Conservation (phyloP, 1,140 invertebrate species). For the Thaumatotibia leucotreta region DNA sequence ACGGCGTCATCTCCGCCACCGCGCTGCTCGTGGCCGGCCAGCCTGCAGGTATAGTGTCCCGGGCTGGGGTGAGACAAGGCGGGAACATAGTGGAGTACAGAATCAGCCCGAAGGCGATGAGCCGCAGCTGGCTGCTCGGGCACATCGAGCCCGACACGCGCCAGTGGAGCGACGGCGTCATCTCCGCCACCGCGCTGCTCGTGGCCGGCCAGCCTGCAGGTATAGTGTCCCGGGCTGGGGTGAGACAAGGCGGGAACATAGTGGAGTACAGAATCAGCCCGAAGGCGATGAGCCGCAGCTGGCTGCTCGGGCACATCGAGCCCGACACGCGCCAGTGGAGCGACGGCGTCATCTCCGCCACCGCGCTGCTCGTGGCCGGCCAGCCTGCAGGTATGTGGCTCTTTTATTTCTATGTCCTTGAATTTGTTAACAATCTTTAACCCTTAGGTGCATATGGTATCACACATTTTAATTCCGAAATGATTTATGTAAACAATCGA, state of each 20-base stretch:
- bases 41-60: conserved; percentile 70
- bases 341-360: conserved; percentile 92
- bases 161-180: conserved; percentile 95
- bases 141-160: conserved; percentile 95
- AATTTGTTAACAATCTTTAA: no score
- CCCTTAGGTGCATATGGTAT: no score
- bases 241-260: conserved; percentile 81
- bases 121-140: conserved; percentile 90
- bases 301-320: conserved; percentile 95
- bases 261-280: conserved; percentile 93
- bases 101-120: conserved; percentile 97
- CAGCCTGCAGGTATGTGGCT: conserved; percentile 83
- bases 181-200: conserved; percentile 89
- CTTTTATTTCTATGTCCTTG: no score
- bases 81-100: conserved; percentile 85
- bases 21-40: conserved; percentile 89
- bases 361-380: conserved; percentile 87
- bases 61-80: conserved; percentile 83
- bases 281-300: conserved; percentile 92
- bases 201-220: conserved; percentile 86
- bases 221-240: conserved; percentile 77
- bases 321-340: conserved; percentile 96
- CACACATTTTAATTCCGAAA: no score
- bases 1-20: conserved; percentile 92
- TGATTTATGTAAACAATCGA: no score